Conservation (phyloP, 2,888 invertebrate species). For the Eueremaeus valkanovi region DNA sequence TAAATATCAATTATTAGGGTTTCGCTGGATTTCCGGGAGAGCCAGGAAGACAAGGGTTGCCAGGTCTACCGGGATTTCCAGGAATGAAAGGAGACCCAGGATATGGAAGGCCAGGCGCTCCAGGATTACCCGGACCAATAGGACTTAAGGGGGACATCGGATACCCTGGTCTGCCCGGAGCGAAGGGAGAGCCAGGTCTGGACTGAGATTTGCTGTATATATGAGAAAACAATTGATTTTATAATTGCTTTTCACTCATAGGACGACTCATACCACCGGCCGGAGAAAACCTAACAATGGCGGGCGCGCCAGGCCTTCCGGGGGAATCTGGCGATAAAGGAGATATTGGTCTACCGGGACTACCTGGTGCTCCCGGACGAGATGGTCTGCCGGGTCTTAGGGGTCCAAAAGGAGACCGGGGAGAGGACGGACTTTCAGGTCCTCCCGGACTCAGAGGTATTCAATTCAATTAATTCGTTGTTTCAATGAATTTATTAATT, state of each 20-base stretch:
- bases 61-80: constrained; percentile 59
- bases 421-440: constrained; percentile 58
- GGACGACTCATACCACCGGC: background rate
- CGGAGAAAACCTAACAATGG: constrained; percentile 14
- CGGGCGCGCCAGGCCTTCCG: constrained; percentile 54
- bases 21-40: constrained; percentile 60
- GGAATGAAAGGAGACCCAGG: constrained; percentile 44
- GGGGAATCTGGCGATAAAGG: constrained; percentile 52
- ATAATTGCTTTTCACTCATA: background rate
- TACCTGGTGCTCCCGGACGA: constrained; percentile 54
- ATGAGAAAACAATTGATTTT: background rate
- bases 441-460: constrained; percentile 61
- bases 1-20: constrained; percentile 2
- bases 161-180: constrained; percentile 45
- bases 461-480: constrained; percentile 43
- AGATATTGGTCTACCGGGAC: constrained; percentile 56
- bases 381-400: constrained; percentile 52
- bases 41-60: constrained; percentile 62
- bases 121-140: constrained; percentile 42
- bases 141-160: constrained; percentile 43
- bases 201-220: constrained; percentile 33
- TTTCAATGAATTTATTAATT: background rate
- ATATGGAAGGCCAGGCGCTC: constrained; percentile 45
- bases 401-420: constrained; percentile 44
- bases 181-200: constrained; percentile 46